phyloP scores from a whole-genome alignment of 2,113 vertebrate genomes.

The Oncorhynchus keta region DNA sequence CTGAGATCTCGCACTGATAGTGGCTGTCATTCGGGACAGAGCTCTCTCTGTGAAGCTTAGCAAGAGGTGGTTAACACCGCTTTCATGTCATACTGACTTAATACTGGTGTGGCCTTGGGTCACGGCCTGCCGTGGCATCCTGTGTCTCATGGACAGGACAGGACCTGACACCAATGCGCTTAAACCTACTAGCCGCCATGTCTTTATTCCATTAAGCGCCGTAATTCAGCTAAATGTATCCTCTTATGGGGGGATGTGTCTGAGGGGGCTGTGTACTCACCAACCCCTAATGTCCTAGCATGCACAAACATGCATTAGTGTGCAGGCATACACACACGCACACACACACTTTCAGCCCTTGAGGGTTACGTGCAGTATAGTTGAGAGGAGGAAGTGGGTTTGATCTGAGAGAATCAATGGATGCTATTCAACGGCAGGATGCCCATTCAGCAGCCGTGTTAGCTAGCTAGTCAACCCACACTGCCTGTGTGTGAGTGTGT shows the following conservation, averaged over 20 bases:
- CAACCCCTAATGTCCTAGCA: too few relatives aligned
- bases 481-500: too few relatives aligned
- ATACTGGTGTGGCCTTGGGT: slow-evolving; percentile 37
- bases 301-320: not conserved
- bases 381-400: slow-evolving; percentile 62
- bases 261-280: slow-evolving; percentile 11
- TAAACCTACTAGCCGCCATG: slow-evolving; percentile 42
- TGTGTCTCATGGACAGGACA: slow-evolving; percentile 16
- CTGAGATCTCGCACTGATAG: slow-evolving; percentile 59
- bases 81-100: slow-evolving; percentile 40
- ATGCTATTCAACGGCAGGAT: slow-evolving; percentile 63
- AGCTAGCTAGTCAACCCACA: not conserved
- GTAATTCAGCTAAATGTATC: slow-evolving; percentile 61
- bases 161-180: slow-evolving; percentile 34
- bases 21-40: not conserved
- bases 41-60: not conserved
- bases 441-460: slow-evolving; percentile 27
- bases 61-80: slow-evolving; percentile 45
- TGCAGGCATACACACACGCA: not conserved
- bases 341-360: slow-evolving; percentile 4
- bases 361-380: slow-evolving; percentile 42
- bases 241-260: slow-evolving; percentile 23
- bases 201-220: slow-evolving; percentile 64
- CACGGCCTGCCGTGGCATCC: slow-evolving; percentile 3
- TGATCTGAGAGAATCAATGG: slow-evolving; percentile 65